phyloP scores from a whole-genome alignment of 1,140 invertebrate species.

The Brachystomella parvula region DNA sequence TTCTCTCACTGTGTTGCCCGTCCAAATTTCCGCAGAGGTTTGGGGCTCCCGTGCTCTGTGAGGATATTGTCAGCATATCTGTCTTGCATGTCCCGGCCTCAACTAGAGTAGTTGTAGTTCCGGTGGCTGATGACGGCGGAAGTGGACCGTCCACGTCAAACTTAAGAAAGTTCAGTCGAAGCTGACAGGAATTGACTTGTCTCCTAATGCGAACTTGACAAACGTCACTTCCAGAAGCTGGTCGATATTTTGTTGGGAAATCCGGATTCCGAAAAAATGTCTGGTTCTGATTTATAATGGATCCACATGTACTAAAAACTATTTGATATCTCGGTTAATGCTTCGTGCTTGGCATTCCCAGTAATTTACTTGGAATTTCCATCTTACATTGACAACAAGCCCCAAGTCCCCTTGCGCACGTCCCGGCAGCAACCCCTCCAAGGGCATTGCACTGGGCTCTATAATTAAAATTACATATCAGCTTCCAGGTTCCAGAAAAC shows the following conservation, averaged over 20 bases:
- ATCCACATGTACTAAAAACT: conserved; percentile 32
- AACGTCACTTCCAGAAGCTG: conserved; percentile 24
- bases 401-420: conserved; percentile 33
- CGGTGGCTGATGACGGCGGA: too few relatives aligned
- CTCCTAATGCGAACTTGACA: conserved; percentile 35
- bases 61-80: conserved; percentile 29
- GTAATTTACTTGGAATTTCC: background rate
- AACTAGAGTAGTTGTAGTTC: background rate
- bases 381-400: conserved; percentile 31
- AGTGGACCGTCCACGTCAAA: conserved; percentile 35
- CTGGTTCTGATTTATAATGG: conserved; percentile 31
- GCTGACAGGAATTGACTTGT: conserved; percentile 28
- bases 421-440: conserved; percentile 30
- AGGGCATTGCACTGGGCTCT: conserved; percentile 25
- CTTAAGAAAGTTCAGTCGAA: conserved; percentile 29
- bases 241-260: conserved; percentile 29
- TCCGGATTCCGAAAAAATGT: conserved; percentile 35
- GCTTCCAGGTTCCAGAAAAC: background rate
- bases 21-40: conserved; percentile 31
- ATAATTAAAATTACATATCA: background rate
- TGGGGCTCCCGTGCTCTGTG: conserved; percentile 25
- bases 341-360: background rate
- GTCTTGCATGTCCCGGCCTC: conserved; percentile 35
- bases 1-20: conserved; percentile 31
- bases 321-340: background rate